phyloP scores from a whole-genome alignment of 1,140 invertebrate species.

The Drosophila punjabiensis region DNA sequence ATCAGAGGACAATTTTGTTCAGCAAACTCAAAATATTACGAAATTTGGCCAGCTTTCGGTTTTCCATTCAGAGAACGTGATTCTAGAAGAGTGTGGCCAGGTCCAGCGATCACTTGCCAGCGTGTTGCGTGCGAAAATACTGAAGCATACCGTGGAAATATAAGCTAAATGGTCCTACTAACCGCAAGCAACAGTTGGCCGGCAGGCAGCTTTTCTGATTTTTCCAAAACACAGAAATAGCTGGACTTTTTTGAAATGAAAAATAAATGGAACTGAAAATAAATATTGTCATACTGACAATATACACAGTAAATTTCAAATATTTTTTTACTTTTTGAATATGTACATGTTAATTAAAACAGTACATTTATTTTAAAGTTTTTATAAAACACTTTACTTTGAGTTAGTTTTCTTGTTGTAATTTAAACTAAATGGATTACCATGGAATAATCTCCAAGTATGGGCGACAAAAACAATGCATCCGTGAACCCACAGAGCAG shows the following conservation, averaged over 20 bases:
- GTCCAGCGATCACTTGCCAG: not conserved
- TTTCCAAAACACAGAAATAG: not conserved
- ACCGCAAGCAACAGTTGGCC: constrained; percentile 4
- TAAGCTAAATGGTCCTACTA: not conserved
- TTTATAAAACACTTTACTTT: no score
- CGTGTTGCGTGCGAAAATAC: not conserved
- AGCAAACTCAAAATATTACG: constrained; percentile 55
- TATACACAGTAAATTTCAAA: not conserved
- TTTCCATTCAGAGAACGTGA: constrained; percentile 67
- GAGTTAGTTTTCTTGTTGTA: not conserved
- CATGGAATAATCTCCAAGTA: not conserved
- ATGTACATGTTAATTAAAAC: no score
- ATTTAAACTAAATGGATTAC: not conserved
- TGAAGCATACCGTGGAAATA: not conserved
- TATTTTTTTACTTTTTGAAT: not conserved
- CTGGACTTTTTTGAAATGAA: not conserved
- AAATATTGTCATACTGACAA: not conserved
- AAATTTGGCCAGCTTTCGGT: constrained; percentile 51
- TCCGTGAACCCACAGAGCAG: not conserved
- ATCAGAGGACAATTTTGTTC: constrained; percentile 64
- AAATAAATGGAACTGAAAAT: not conserved
- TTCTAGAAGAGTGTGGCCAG: constrained; percentile 33
- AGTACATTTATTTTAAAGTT: no score
- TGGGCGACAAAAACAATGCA: not conserved
- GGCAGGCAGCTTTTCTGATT: not conserved